Base-by-base conservation (phyloP, 2,797 vertebrate species). In the Sparidentex hasta region DNA sequence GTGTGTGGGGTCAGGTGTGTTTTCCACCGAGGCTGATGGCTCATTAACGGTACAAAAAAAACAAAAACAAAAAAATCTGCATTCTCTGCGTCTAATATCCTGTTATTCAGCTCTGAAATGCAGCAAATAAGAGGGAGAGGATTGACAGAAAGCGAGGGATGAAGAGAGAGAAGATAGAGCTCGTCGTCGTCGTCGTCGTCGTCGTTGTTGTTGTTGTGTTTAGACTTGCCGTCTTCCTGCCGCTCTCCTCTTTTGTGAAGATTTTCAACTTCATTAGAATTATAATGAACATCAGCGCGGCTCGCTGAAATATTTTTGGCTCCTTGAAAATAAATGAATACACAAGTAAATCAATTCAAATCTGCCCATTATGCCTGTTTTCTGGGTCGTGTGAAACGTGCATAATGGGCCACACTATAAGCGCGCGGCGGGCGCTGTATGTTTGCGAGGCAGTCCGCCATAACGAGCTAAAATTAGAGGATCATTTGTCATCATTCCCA, bases 211-310 rank as follows among this genome's bases (percentile, higher is more conserved):
- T 82, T 88, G 88, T 89, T 85, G 81, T 90, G 81, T 83, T 90
- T 85, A 71, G 85, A 80, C 83, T 85, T 29, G 85, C 77, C 18
- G 73, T 82, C 87, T 88, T 86, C 78, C 84, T 54, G 78, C 78
- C 43, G 68, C 86, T 86, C 80, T 54, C 84, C 75, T 92, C 86
- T 83, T 90, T 90, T 88, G 83, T 81, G 88, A 85, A 59, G 78
- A 89, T 85, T 88, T 33, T 80, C 63, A 83, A 88, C 90, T 90
- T 93, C 93, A 92, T 94, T 93, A 92, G 91, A 94, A 94, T 93
- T 74, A 88, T 91, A 93, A 94, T 92, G 90, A 92, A 92, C 84
- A 76, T 90, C 88, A 69, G 83, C 82, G 71, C 55, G 47, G 87
- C 83, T 65, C n/a, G 63, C 81, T 58, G 81, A 83, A 90, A 85